These are phyloP conservation scores for Lepidocyrtoides sp. DNA, from an alignment of 2,888 invertebrate species.

Conservation along the genomic window DNA sequence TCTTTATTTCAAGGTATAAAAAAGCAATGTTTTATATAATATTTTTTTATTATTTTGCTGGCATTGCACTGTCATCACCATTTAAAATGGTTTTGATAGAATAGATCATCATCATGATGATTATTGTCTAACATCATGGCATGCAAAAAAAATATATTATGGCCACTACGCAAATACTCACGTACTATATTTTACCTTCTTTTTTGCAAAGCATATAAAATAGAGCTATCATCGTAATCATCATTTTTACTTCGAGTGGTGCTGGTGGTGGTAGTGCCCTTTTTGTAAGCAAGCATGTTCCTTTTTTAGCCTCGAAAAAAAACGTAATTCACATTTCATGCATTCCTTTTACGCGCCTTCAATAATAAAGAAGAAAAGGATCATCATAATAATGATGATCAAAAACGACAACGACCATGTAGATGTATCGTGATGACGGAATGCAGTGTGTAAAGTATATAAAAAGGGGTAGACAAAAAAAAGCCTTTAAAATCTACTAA, in stretches of 20 bases:
- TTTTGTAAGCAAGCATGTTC: not conserved
- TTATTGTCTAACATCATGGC: no score
- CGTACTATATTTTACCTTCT: not conserved
- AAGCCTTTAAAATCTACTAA: not conserved
- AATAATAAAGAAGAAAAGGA: constrained; percentile 34
- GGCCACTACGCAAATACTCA: not conserved
- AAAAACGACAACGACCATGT: not conserved
- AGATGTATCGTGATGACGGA: constrained; percentile 13
- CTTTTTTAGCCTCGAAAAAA: not conserved
- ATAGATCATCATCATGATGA: no score
- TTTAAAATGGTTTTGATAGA: not conserved
- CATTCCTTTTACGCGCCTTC: constrained; percentile 39
- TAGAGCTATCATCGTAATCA: not conserved
- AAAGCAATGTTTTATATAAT: not conserved
- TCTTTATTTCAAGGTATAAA: not conserved
- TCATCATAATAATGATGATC: not conserved
- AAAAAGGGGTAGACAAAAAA: not conserved
- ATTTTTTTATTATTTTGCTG: not conserved
- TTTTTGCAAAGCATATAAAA: not conserved
- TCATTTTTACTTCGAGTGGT: not conserved
- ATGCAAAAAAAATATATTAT: no score
- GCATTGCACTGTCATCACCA: not conserved
- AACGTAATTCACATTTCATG: constrained; percentile 44
- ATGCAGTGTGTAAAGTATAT: not conserved
- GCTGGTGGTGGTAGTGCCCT: not conserved